A percentile compares a stretch with the other conserved stretches of the same genome.
Evolutionary conservation across 2,113 vertebrate genomes (phyloP).

Genomic region (Cavia aperea): DNA sequence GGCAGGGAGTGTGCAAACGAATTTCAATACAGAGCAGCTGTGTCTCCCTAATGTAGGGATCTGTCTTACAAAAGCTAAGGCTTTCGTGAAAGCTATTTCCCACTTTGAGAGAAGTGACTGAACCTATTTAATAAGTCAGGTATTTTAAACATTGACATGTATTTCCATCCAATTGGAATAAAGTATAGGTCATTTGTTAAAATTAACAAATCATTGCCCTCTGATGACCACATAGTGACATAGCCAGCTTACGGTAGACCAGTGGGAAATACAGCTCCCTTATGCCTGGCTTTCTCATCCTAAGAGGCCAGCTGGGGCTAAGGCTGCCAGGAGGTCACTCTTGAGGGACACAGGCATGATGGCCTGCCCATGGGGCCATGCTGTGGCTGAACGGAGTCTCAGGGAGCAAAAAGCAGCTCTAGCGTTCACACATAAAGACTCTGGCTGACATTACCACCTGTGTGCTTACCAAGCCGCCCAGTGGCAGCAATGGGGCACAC

Average conservation of each 20-base stretch:
- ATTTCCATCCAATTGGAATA: background rate
- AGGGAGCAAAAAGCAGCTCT: no score
- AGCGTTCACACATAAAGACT: background rate
- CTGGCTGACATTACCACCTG: background rate
- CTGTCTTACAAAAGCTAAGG: background rate
- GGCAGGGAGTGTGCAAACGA: background rate
- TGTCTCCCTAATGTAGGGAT: background rate
- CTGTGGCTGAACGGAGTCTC: background rate
- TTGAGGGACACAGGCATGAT: fast-evolving
- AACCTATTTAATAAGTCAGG: background rate
- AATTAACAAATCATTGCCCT: no score
- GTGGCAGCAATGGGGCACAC: fast-evolving
- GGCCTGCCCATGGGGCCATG: background rate
- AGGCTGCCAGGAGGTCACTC: no score
- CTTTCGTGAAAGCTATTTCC: fast-evolving
- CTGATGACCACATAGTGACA: background rate
- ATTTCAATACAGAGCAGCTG: background rate
- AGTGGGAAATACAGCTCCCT: fast-evolving
- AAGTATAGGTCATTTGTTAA: background rate
- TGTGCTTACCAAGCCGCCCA: background rate
- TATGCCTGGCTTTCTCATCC: no score
- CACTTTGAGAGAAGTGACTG: background rate
- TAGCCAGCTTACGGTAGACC: background rate
- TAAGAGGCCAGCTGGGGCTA: fast-evolving
- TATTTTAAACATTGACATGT: background rate